A percentile compares a stretch with the other conserved stretches of the same genome.
Conservation (phyloP, 2,888 invertebrate species). For the Lordiphosa andalusiaca region DNA sequence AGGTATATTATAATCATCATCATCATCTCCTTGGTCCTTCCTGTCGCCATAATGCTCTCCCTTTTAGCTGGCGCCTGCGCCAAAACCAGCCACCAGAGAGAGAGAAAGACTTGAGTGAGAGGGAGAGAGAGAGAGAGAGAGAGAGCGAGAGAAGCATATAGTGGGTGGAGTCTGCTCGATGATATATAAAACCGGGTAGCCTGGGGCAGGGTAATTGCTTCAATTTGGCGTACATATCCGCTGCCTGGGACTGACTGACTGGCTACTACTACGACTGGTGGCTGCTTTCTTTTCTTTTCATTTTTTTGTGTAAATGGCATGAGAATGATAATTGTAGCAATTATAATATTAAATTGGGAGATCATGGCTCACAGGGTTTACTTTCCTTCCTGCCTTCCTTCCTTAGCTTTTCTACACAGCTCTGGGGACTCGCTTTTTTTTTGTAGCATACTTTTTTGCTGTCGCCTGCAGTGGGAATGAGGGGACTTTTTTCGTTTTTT, state of each 20-base stretch:
- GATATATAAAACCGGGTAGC: conserved; percentile 25
- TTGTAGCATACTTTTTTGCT: conserved; percentile 63
- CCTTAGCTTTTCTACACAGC: neutral
- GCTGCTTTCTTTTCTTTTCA: conserved; percentile 19
- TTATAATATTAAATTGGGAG: conserved; percentile 81
- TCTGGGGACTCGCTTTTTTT: conserved; percentile 28
- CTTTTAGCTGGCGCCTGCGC: conserved; percentile 48
- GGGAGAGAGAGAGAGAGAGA: conserved; percentile 17
- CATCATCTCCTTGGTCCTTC: conserved; percentile 6
- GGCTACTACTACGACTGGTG: conserved; percentile 33
- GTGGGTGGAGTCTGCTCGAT: conserved; percentile 28
- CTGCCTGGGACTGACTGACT: conserved; percentile 4
- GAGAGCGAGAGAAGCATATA: conserved; percentile 15
- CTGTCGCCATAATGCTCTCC: conserved; percentile 18
- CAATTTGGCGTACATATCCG: conserved; percentile 65
- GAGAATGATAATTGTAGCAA: conserved; percentile 80
- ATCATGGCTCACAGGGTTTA: conserved; percentile 79
- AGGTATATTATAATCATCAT: conserved; percentile 38
- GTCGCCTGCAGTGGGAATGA: conserved; percentile 18
- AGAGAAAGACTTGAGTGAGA: conserved; percentile 24
- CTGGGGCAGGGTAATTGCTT: conserved; percentile 61
- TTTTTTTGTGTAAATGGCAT: conserved; percentile 74
- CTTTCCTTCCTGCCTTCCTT: conserved; percentile 1
- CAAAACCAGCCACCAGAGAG: conserved; percentile 8
- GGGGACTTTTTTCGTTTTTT: conserved; percentile 23